A percentile compares a stretch with the other conserved stretches of the same genome.
phyloP scores from a whole-genome alignment of 2,888 invertebrate species.

The Ormyrus thymus region DNA sequence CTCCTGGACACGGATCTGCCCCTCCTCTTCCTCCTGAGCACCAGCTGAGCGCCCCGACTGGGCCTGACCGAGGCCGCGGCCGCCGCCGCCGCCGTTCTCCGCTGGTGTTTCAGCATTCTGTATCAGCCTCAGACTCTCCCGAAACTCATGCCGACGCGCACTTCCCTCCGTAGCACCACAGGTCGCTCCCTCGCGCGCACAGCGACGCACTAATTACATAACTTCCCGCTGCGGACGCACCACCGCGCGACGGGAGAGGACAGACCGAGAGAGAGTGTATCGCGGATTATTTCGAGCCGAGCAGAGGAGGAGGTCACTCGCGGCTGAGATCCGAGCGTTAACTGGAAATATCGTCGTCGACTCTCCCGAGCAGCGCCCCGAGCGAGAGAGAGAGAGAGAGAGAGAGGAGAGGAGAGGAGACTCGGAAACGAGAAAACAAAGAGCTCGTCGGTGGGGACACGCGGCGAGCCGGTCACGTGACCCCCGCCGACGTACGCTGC shows the following conservation, averaged over 20 bases:
- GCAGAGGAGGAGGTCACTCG: slow-evolving; percentile 34
- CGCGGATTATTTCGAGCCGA: not conserved
- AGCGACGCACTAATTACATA: slow-evolving; percentile 1
- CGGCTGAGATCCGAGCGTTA: slow-evolving; percentile 50
- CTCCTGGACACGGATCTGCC: slow-evolving; percentile 71
- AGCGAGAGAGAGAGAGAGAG: slow-evolving; percentile 31
- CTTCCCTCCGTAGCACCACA: slow-evolving; percentile 12
- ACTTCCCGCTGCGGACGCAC: not conserved
- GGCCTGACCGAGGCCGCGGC: not conserved
- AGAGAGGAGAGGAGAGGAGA: slow-evolving; percentile 6
- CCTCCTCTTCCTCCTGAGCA: slow-evolving; percentile 65
- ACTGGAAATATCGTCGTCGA: slow-evolving; percentile 28
- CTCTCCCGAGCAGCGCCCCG: not conserved
- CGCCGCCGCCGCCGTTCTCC: slow-evolving; percentile 60
- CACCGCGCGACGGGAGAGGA: not conserved
- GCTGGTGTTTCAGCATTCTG: slow-evolving; percentile 70
- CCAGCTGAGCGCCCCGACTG: slow-evolving; percentile 15
- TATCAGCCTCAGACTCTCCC: slow-evolving; percentile 3
- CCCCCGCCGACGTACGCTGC: not conserved
- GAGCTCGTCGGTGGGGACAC: slow-evolving; percentile 23
- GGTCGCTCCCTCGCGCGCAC: slow-evolving; percentile 4
- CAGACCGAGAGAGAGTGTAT: not conserved
- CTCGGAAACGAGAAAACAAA: slow-evolving; percentile 25
- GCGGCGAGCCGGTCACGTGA: slow-evolving; percentile 37
- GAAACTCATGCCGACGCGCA: not conserved